A percentile compares a stretch with the other conserved stretches of the same genome.
These are phyloP conservation scores for Phylloscopus whistleri DNA, from an alignment of 2,113 vertebrate species.

Conservation along the genomic window DNA sequence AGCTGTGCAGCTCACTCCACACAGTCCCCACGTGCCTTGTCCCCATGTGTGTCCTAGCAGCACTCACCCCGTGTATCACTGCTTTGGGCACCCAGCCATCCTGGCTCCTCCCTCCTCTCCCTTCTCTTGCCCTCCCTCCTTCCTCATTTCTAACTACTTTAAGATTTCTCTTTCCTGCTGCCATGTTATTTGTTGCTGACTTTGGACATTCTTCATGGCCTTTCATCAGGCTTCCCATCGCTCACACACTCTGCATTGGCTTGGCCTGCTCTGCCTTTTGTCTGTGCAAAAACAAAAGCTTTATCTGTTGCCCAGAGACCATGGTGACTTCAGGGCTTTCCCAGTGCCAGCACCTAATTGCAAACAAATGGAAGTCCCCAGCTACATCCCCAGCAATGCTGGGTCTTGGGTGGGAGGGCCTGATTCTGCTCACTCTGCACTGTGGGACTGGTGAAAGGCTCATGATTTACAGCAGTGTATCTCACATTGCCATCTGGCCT, in stretches of 20 bases:
- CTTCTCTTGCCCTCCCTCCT: not conserved
- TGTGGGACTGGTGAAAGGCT: not conserved
- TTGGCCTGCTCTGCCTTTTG: constrained; percentile 48
- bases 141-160: not conserved
- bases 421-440: not conserved
- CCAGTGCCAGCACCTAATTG: constrained; percentile 47
- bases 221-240: not conserved
- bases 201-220: constrained; percentile 34
- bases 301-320: constrained; percentile 40
- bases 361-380: constrained; percentile 43
- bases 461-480: not conserved
- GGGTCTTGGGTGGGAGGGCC: not conserved
- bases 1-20: not conserved
- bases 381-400: not conserved
- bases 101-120: not conserved
- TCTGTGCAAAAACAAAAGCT: constrained; percentile 39
- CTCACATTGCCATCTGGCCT: not conserved
- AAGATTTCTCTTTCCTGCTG: constrained; percentile 12
- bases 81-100: not conserved
- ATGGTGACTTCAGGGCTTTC: constrained; percentile 37
- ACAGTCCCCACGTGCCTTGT: not conserved
- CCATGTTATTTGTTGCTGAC: constrained; percentile 50
- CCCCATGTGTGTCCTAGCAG: not conserved
- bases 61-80: accelerated
- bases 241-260: not conserved